Conservation (phyloP, 2,888 invertebrate species). For the Clivina fossor region DNA sequence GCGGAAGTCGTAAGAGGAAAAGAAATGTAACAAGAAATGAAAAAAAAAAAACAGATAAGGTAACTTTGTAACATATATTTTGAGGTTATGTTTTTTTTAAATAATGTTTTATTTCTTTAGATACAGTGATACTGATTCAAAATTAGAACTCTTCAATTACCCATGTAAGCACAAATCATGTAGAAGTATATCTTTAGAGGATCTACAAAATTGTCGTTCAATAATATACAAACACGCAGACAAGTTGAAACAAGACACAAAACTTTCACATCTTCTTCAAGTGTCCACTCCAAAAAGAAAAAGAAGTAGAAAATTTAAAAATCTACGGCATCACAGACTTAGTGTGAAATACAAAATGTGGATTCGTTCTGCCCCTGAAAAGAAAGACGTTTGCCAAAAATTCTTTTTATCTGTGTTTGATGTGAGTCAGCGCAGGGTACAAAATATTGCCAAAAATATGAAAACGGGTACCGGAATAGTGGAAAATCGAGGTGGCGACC, state of each 20-base stretch:
- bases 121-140: slow-evolving; percentile 6
- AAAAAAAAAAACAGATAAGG: no score
- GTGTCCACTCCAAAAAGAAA: not conserved
- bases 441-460: slow-evolving; percentile 7
- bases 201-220: not conserved
- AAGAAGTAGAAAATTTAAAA: no score
- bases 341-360: not conserved
- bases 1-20: slow-evolving; percentile 7
- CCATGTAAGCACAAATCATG: not conserved
- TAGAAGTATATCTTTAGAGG: not conserved
- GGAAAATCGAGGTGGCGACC: slow-evolving; percentile 1
- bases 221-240: not conserved
- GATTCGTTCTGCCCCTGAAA: not conserved
- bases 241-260: not conserved
- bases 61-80: slow-evolving; percentile 3
- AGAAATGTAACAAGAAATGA: slow-evolving; percentile 2
- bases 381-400: slow-evolving; percentile 9
- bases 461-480: slow-evolving; percentile 1
- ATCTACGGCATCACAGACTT: slow-evolving; percentile 2
- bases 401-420: not conserved
- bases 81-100: slow-evolving; percentile 3
- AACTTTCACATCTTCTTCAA: not conserved
- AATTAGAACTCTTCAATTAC: slow-evolving; percentile 1
- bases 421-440: slow-evolving; percentile 3
- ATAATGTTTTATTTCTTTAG: no score